Evolutionary conservation across 2,797 vertebrate genomes (phyloP).

Genomic region (Notamacropus eugenii): DNA sequence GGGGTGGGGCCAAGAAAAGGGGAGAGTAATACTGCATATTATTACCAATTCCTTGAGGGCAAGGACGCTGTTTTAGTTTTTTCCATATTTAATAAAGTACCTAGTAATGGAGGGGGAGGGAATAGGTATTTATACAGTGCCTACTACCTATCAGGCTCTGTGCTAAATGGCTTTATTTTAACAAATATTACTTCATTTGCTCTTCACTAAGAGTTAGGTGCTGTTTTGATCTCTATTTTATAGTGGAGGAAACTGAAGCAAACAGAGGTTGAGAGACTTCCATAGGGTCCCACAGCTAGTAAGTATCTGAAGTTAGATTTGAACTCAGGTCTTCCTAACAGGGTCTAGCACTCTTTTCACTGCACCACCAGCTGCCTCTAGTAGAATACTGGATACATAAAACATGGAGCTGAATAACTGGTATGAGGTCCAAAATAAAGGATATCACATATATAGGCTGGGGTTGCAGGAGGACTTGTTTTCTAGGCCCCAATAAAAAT

Average conservation of each 20-base stretch:
- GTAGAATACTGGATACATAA: not conserved
- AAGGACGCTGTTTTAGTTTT: not conserved
- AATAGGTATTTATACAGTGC: not conserved
- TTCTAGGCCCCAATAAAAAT: not conserved
- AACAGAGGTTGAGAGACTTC: not conserved
- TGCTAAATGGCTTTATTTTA: not conserved
- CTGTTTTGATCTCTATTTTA: not conserved
- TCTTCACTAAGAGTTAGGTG: not conserved
- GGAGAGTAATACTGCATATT: not conserved
- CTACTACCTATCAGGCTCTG: not conserved
- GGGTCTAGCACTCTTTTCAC: not conserved
- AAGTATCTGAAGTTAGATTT: not conserved
- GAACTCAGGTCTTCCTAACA: not conserved
- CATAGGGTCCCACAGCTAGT: not conserved
- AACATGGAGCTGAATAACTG: not conserved
- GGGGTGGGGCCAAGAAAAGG: not conserved
- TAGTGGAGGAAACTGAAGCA: not conserved
- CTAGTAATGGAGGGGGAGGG: not conserved
- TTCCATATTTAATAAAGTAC: not conserved
- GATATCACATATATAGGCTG: not conserved
- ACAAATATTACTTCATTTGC: not conserved
- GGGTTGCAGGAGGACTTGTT: not conserved
- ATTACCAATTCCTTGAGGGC: not conserved
- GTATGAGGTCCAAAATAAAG: not conserved
- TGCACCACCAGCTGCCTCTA: not conserved